A percentile compares a stretch with the other conserved stretches of the same genome.
phyloP scores from a whole-genome alignment of 2,797 vertebrate species.

The Luscinia luscinia region DNA sequence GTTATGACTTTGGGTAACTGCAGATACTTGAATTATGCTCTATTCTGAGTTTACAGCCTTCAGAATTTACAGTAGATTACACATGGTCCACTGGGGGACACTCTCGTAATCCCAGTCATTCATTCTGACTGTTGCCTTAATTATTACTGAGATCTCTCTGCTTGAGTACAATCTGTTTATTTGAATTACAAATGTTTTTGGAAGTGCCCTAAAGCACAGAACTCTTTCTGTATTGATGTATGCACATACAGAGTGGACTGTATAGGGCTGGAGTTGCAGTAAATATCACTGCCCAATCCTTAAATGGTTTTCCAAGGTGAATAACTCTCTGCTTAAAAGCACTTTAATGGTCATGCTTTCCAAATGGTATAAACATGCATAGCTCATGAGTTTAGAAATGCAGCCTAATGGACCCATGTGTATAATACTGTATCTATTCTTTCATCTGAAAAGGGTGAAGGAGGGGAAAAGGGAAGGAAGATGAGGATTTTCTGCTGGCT shows the following conservation, averaged over 20 bases:
- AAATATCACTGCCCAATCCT: background rate
- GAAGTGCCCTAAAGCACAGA: background rate
- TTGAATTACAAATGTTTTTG: background rate
- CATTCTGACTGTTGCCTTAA: constrained; percentile 29
- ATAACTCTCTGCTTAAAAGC: background rate
- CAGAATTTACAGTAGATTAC: background rate
- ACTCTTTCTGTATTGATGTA: background rate
- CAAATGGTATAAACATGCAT: background rate
- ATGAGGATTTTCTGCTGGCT: background rate
- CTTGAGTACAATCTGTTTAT: constrained; percentile 4
- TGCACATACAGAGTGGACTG: background rate
- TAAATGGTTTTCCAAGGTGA: background rate
- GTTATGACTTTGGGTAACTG: background rate
- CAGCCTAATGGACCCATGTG: background rate
- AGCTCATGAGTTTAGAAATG: constrained; percentile 15
- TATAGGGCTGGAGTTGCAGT: background rate
- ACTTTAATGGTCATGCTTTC: background rate
- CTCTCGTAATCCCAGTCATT: constrained; percentile 38
- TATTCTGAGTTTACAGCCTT: background rate
- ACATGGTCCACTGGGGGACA: constrained; percentile 10
- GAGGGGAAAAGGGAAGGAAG: background rate
- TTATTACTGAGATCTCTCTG: constrained; percentile 22
- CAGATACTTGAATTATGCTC: background rate
- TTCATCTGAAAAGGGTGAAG: background rate
- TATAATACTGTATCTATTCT: background rate